A percentile compares a stretch with the other conserved stretches of the same genome.
Evolutionary conservation across 2,113 vertebrate genomes (phyloP).

Genomic region (Dasypus novemcinctus): DNA sequence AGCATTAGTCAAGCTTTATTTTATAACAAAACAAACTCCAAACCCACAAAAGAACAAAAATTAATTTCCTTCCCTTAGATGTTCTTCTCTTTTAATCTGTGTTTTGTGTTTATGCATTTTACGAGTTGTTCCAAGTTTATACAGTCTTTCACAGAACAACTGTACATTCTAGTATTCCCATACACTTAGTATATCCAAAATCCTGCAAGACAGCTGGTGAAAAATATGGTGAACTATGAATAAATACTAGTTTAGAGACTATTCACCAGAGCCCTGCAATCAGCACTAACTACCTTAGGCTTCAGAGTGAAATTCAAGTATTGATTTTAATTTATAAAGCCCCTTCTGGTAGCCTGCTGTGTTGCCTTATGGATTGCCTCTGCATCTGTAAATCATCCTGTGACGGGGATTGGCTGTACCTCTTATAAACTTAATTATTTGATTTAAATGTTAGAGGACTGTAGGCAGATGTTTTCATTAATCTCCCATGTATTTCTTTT

Average conservation of each 20-base stretch:
- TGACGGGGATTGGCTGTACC: background rate
- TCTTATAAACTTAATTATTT: slow-evolving; percentile 42
- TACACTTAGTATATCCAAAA: background rate
- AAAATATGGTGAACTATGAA: slow-evolving; percentile 19
- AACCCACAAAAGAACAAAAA: background rate
- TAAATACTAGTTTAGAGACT: background rate
- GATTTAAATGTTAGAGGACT: slow-evolving; percentile 29
- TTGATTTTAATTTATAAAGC: slow-evolving; percentile 63
- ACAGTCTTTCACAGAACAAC: background rate
- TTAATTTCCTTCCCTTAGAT: background rate
- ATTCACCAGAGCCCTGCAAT: background rate
- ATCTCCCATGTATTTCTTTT: slow-evolving; percentile 35
- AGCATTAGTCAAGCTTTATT: background rate
- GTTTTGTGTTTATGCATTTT: background rate
- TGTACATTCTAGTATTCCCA: background rate
- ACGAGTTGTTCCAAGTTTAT: background rate
- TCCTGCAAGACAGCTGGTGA: background rate
- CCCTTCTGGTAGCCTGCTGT: background rate
- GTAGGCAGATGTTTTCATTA: slow-evolving; percentile 35
- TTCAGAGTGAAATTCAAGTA: slow-evolving; percentile 35
- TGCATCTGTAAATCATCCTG: background rate
- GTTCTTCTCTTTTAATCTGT: background rate
- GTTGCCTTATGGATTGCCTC: slow-evolving; percentile 14
- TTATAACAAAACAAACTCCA: background rate
- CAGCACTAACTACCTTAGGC: background rate